Evolutionary conservation across 1,140 invertebrate genomes (phyloP).

Genomic region (Cephus cinctus): DNA sequence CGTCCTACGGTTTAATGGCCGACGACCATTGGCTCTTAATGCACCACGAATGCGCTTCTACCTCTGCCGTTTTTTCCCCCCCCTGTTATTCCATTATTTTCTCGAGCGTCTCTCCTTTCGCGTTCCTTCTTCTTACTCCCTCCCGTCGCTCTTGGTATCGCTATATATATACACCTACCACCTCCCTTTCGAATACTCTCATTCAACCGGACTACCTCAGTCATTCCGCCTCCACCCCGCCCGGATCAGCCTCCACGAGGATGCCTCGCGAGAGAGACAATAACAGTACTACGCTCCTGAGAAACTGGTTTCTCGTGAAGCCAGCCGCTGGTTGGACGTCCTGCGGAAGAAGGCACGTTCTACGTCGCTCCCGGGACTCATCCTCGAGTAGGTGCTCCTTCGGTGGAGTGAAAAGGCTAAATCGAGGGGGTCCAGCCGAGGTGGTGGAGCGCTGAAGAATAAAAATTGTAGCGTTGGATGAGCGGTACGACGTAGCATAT

Average conservation of each 20-base stretch:
- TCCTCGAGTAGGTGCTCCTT: too few species aligned
- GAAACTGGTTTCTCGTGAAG: constrained; percentile 27
- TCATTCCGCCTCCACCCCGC: constrained; percentile 3
- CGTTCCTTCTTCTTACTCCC: background rate
- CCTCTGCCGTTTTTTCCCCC: background rate
- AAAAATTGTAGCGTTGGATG: too few species aligned
- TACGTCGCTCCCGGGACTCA: too few species aligned
- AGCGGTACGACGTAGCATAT: too few species aligned
- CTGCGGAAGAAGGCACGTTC: too few species aligned
- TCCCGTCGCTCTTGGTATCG: background rate
- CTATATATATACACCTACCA: too few species aligned
- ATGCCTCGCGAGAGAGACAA: constrained; percentile 22
- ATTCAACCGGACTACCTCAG: constrained; percentile 1
- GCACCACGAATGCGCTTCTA: background rate
- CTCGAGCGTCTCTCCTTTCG: constrained; percentile 1
- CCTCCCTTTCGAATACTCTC: constrained; percentile 1
- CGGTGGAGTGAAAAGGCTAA: too few species aligned
- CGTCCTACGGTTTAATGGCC: background rate
- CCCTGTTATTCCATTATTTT: constrained; percentile 21
- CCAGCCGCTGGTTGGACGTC: too few species aligned
- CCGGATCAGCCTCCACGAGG: constrained; percentile 4
- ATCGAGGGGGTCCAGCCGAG: too few species aligned
- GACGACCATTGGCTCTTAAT: constrained; percentile 2
- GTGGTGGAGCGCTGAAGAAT: too few species aligned
- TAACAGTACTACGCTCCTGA: constrained; percentile 15